Evolutionary conservation across 2,113 vertebrate species (phyloP).

Genomic region (Chionodraco myersi): DNA sequence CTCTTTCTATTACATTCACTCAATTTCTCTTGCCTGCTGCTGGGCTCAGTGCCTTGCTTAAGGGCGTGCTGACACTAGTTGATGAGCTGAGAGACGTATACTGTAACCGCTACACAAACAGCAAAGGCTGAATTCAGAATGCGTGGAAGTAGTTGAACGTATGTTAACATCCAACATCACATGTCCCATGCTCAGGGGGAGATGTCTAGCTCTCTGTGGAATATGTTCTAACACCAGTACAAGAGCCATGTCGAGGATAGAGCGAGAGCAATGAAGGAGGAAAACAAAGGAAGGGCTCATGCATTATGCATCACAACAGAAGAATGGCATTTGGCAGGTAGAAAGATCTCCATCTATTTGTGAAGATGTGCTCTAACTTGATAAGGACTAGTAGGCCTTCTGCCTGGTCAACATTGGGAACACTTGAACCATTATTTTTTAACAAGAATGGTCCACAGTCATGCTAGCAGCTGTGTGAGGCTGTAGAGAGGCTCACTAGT

Average conservation of each 20-base stretch:
- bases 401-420: too few relatives aligned
- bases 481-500: too few relatives aligned
- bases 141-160: background rate
- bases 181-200: background rate
- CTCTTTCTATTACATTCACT: background rate
- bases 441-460: too few relatives aligned
- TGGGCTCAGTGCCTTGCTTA: conserved; percentile 13
- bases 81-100: conserved; percentile 1
- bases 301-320: conserved; percentile 4
- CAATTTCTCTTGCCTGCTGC: background rate
- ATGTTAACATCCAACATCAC: background rate
- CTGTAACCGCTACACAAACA: background rate
- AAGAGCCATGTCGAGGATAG: conserved; percentile 19
- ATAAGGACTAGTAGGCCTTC: too few relatives aligned
- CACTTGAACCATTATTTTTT: too few relatives aligned
- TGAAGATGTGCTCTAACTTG: background rate
- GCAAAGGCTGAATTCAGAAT: conserved; percentile 27
- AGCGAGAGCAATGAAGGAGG: background rate
- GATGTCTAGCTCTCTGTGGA: background rate
- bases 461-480: too few relatives aligned
- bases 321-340: background rate
- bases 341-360: background rate
- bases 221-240: conserved; percentile 8
- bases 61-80: conserved; percentile 4
- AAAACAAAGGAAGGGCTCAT: background rate